These are phyloP conservation scores for Drosophila kanekoi DNA, from an alignment of 2,888 invertebrate genomes.

Conservation along the genomic window DNA sequence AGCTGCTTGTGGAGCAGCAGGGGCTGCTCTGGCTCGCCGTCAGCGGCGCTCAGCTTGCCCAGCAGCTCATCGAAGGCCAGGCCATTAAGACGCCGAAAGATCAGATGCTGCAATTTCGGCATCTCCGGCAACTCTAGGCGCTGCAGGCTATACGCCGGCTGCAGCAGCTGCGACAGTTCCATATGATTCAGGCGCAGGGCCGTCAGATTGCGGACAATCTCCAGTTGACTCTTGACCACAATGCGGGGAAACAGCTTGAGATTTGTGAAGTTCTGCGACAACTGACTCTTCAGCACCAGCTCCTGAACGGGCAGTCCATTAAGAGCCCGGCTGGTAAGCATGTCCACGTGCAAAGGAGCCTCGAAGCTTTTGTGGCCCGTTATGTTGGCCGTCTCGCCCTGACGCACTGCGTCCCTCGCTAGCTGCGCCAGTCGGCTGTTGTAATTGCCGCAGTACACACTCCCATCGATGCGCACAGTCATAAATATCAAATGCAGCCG, in stretches of 20 bases:
- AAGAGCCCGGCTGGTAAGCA: constrained; percentile 42
- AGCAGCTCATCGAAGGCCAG: constrained; percentile 74
- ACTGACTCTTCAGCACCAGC: constrained; percentile 60
- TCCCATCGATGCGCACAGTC: constrained; percentile 67
- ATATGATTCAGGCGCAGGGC: constrained; percentile 63
- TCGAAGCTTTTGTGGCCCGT: constrained; percentile 73
- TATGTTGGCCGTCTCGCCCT: constrained; percentile 65
- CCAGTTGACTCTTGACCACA: constrained; percentile 47
- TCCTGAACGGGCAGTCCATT: constrained; percentile 64
- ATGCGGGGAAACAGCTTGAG: constrained; percentile 69
- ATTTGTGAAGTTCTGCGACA: constrained; percentile 46
- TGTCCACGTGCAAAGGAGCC: constrained; percentile 54
- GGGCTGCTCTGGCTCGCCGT: constrained; percentile 11
- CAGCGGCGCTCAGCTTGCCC: constrained; percentile 41
- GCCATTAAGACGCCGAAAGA: constrained; percentile 76
- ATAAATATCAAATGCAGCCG: constrained; percentile 71
- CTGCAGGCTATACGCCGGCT: constrained; percentile 62
- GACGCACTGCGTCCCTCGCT: constrained; percentile 65
- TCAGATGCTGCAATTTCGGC: constrained; percentile 57
- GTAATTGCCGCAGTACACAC: constrained; percentile 58
- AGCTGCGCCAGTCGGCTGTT: constrained; percentile 69
- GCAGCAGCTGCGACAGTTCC: constrained; percentile 53
- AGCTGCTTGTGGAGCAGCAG: constrained; percentile 80
- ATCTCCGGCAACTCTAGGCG: constrained; percentile 62
- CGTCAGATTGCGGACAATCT: constrained; percentile 46